Conservation (phyloP, 2,888 invertebrate species). For the Troides helena region DNA sequence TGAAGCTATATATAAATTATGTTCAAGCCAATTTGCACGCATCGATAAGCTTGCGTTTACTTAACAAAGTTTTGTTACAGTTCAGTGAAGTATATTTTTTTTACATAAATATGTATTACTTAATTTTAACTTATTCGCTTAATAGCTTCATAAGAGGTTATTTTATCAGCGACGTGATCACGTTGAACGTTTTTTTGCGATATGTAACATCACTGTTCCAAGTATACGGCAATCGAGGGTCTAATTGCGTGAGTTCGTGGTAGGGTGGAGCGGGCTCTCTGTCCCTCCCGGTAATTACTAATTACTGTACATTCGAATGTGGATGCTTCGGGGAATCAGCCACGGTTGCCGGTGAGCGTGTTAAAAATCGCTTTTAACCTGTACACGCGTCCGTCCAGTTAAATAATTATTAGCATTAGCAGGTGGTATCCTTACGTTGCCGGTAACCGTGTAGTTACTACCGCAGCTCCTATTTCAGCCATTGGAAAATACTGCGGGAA, state of each 20-base stretch:
- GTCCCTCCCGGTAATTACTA: constrained; percentile 52
- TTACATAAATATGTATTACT: neutral
- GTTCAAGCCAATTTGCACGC: too few species aligned
- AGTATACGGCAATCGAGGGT: constrained; percentile 56
- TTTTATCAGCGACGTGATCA: constrained; percentile 18
- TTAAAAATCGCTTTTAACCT: constrained; percentile 47
- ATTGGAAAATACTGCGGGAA: too few species aligned
- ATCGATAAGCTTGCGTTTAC: too few species aligned
- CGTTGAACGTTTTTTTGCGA: constrained; percentile 33
- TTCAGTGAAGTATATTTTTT: too few species aligned
- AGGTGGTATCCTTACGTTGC: too few species aligned
- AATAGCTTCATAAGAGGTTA: constrained; percentile 12
- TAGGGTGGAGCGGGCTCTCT: constrained; percentile 51
- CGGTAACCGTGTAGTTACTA: too few species aligned
- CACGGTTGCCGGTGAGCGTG: constrained; percentile 41
- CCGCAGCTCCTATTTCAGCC: neutral
- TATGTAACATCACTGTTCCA: constrained; percentile 48
- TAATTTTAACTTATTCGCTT: constrained; percentile 3
- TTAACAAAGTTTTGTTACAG: too few species aligned
- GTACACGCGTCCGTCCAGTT: constrained; percentile 1
- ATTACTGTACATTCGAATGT: constrained; percentile 48
- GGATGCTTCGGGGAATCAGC: constrained; percentile 49
- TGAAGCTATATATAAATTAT: too few species aligned
- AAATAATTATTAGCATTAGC: neutral
- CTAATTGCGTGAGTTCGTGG: constrained; percentile 62